A percentile compares a stretch with the other conserved stretches of the same genome.
Conservation (phyloP, 2,113 vertebrate genomes). For the Pelecanoides urinatrix region DNA sequence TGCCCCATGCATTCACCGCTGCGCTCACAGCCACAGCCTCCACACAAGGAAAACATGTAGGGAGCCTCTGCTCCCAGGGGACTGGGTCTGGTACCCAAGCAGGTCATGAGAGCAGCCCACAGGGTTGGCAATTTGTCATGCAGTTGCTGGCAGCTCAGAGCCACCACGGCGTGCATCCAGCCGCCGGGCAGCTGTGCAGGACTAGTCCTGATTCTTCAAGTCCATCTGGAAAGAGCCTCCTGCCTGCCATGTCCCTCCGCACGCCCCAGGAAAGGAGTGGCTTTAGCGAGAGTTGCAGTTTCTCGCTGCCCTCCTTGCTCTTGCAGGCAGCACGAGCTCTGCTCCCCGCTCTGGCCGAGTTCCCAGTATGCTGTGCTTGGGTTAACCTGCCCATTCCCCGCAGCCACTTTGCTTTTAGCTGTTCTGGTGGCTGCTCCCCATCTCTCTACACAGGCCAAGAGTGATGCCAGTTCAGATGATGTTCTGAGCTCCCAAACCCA, state of each 20-base stretch:
- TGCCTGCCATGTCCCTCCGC: fast-evolving
- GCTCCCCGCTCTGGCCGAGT: background rate
- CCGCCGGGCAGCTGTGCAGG: fast-evolving
- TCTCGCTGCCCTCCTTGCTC: background rate
- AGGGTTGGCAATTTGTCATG: background rate
- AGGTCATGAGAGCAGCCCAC: background rate
- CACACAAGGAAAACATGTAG: background rate
- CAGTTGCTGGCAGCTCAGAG: background rate
- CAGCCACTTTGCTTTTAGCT: background rate
- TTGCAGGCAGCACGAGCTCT: fast-evolving
- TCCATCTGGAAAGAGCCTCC: background rate
- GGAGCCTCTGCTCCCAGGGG: background rate
- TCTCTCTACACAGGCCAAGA: background rate
- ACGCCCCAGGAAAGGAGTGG: background rate
- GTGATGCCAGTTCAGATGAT: background rate
- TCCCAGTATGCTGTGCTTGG: background rate
- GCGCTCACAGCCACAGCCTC: background rate
- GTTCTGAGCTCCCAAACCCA: background rate
- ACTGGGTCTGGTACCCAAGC: background rate
- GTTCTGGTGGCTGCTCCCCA: background rate
- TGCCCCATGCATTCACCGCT: fast-evolving
- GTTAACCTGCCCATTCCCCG: background rate
- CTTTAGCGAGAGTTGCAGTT: background rate
- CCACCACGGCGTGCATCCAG: fast-evolving
- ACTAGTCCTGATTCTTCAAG: no score